Base-by-base conservation (phyloP, 2,113 vertebrate genomes). In the Melanotaenia duboulayi region DNA sequence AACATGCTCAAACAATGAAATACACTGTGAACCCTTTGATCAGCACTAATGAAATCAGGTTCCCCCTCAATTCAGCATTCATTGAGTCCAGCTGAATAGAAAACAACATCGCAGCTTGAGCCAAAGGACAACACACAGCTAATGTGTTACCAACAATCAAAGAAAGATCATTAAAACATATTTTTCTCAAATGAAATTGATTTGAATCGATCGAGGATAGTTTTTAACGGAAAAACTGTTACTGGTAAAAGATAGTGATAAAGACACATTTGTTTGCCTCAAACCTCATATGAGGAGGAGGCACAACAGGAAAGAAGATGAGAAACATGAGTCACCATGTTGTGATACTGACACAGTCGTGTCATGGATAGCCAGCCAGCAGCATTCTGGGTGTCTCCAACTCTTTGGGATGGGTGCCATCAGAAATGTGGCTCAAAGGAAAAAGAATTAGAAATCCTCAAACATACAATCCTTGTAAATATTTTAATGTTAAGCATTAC, bases 11-110 rank as follows among this genome's bases (percentile, higher is more conserved):
- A 71, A 67, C 80, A 84, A 82, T 85, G 63, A 75, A 67, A 85
- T 81, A 64, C 83, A 72, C 37, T 4, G 50, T 54, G 50, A 81
- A 82, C 48, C 78, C 85, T 92, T 91, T 89, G 82, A 92, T 91
- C 83, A 85, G 71, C 17, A 23, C 68, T 82, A 89, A 90, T 78
- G 59, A 80, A 90, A 90, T 81, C 79, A 83, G 72, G 55, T 50
- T 76, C 49, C 44, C 44, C 51, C 23, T 85, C 65, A 24, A 70
- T 71, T 71, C 81, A 79, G 76, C 49, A 28, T 69, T 76, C 44
- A 71, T 57, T 37, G 28, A 7, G 42, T 71, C 71, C 52, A 51
- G 11, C 71, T 83, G 83, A 88, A 90, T 63, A 68, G 62, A 81
- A 50, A 78, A 49, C 57, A 81, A 17, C 23, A 58, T 58, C 1